Evolutionary conservation across 2,888 invertebrate species (phyloP).

Genomic region (Lordiphosa andalusiaca): DNA sequence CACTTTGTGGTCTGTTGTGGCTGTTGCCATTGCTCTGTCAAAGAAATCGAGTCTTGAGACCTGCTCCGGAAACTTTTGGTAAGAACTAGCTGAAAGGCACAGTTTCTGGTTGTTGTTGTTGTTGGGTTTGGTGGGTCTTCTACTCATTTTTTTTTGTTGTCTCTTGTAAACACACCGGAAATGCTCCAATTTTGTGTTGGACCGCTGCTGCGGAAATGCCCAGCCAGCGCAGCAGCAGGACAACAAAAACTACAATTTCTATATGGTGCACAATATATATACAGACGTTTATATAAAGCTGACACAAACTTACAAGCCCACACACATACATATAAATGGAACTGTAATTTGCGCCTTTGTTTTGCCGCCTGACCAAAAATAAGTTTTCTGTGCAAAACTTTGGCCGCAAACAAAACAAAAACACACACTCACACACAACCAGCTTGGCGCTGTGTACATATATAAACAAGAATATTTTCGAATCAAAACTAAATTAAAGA

Average conservation of each 20-base stretch:
- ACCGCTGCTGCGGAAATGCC: slow-evolving; percentile 56
- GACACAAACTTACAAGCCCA: slow-evolving; percentile 9
- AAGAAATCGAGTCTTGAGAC: slow-evolving; percentile 60
- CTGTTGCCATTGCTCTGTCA: slow-evolving; percentile 49
- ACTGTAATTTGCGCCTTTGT: slow-evolving; percentile 68
- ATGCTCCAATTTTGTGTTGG: slow-evolving; percentile 63
- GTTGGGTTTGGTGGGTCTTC: slow-evolving; percentile 14
- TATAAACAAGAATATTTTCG: slow-evolving; percentile 41
- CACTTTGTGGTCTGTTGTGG: slow-evolving; percentile 32
- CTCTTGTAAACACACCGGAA: slow-evolving; percentile 61
- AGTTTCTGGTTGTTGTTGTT: slow-evolving; percentile 8
- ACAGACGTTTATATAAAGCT: too few species aligned
- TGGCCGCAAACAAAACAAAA: slow-evolving; percentile 40
- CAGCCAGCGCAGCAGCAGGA: slow-evolving; percentile 30
- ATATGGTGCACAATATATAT: slow-evolving; percentile 8
- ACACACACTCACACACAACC: slow-evolving; percentile 16
- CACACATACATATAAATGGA: slow-evolving; percentile 22
- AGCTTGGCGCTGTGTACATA: slow-evolving; percentile 9
- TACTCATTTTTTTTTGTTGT: slow-evolving; percentile 22
- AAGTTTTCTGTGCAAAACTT: slow-evolving; percentile 57
- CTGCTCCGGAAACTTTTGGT: slow-evolving; percentile 50
- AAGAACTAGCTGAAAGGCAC: slow-evolving; percentile 30
- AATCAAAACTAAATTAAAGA: slow-evolving; percentile 68
- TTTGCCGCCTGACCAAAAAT: slow-evolving; percentile 50
- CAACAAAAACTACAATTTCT: slow-evolving; percentile 21